Evolutionary conservation across 2,113 vertebrate species (phyloP).

Genomic region (Psophia crepitans): DNA sequence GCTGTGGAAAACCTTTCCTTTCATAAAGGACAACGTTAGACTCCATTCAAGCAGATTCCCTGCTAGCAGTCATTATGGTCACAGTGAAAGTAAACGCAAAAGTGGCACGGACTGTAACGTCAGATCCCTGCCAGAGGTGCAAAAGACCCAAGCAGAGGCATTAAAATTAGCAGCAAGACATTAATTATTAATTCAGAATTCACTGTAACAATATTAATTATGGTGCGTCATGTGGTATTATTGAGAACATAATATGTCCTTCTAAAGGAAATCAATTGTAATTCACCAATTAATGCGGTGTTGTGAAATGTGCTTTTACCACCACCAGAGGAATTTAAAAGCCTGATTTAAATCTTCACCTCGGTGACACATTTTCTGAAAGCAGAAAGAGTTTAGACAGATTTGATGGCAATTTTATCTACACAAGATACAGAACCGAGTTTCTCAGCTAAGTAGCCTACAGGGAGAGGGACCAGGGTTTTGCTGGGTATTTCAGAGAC

Average conservation of each 20-base stretch:
- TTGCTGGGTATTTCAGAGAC: not conserved
- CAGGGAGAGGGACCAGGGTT: not conserved
- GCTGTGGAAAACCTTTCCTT: not conserved
- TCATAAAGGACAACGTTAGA: not conserved
- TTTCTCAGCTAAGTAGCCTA: not conserved
- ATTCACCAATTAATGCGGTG: not conserved
- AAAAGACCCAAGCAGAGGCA: not conserved
- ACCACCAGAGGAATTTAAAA: conserved; percentile 10
- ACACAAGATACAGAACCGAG: not conserved
- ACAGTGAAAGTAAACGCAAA: not conserved
- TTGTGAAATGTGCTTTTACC: conserved; percentile 23
- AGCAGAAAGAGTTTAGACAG: not conserved
- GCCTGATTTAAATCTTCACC: not conserved
- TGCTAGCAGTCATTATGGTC: not conserved
- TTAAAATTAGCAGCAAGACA: not conserved
- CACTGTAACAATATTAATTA: conserved; percentile 29
- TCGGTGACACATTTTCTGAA: not conserved
- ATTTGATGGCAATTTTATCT: conserved; percentile 22
- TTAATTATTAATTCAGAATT: conserved; percentile 43
- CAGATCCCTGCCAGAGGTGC: not conserved
- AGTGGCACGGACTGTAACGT: not conserved
- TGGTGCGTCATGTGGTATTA: not conserved
- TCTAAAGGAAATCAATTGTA: conserved; percentile 32
- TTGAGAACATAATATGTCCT: not conserved
- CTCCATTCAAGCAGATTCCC: not conserved